Evolutionary conservation across 2,113 vertebrate genomes (phyloP).

Genomic region (Crotalus helleri): DNA sequence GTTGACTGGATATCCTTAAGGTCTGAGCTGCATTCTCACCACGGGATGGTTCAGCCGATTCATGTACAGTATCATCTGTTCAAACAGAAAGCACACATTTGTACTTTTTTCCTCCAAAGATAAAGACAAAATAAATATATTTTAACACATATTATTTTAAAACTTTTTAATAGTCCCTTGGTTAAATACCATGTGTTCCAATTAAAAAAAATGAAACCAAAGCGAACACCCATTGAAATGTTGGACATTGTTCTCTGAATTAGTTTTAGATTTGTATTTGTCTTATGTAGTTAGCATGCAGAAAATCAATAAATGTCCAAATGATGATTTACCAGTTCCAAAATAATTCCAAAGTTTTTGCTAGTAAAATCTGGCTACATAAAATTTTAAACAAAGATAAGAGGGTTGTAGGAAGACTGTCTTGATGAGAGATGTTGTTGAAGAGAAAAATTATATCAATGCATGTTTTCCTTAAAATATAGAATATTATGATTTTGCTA

Average conservation of each 20-base stretch:
- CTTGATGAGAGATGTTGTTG: neutral
- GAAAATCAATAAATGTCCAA: neutral
- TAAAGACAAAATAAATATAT: conserved; percentile 43
- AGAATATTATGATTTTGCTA: neutral
- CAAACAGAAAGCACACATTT: conserved; percentile 78
- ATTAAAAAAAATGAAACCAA: neutral
- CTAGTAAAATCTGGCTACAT: neutral
- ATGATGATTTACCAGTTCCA: neutral
- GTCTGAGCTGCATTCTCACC: conserved; percentile 83
- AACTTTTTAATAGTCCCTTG: neutral
- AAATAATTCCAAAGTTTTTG: neutral
- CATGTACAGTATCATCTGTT: conserved; percentile 94
- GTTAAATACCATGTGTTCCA: neutral
- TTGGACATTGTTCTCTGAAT: neutral
- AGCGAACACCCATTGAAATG: neutral
- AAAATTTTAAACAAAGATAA: neutral
- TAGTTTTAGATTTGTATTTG: neutral
- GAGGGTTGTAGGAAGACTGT: neutral
- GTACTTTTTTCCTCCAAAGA: conserved; percentile 66
- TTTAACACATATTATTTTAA: neutral
- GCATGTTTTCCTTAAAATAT: neutral
- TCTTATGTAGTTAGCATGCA: neutral
- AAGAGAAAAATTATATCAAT: neutral
- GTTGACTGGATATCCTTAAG: conserved; percentile 80
- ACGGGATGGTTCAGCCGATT: conserved; percentile 93